A percentile compares a stretch with the other conserved stretches of the same genome.
Evolutionary conservation across 2,888 invertebrate species (phyloP).

Genomic region (Hoplodrina blanda): DNA sequence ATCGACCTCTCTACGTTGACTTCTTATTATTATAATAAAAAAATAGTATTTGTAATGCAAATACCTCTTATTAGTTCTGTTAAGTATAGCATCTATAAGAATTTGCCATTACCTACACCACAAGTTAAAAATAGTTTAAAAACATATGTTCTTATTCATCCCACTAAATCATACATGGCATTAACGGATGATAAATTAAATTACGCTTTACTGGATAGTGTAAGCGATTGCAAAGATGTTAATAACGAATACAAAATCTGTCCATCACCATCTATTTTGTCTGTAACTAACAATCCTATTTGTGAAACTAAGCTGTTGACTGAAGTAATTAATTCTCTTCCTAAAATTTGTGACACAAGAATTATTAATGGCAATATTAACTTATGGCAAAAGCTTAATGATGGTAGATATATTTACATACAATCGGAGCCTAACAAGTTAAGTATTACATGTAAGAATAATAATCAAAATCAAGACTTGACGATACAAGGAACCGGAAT

Average conservation of each 20-base stretch:
- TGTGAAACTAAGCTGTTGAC: conserved; percentile 40
- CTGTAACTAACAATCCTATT: conserved; percentile 15
- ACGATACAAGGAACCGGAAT: conserved; percentile 28
- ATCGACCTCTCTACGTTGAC: conserved; percentile 43
- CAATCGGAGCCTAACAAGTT: conserved; percentile 39
- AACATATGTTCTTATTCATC: conserved; percentile 41
- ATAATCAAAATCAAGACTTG: conserved; percentile 12
- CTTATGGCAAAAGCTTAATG: conserved; percentile 37
- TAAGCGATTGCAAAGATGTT: conserved; percentile 36
- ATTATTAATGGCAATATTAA: conserved; percentile 40
- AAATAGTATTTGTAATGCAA: conserved; percentile 40
- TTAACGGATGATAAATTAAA: conserved; percentile 16
- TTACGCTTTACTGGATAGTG: conserved; percentile 37
- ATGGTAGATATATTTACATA: conserved; percentile 49
- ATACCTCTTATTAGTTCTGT: conserved; percentile 24
- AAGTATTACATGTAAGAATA: conserved; percentile 21
- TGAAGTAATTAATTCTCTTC: conserved; percentile 13
- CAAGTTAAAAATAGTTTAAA: neutral
- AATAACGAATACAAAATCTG: conserved; percentile 24
- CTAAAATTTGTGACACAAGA: conserved; percentile 22
- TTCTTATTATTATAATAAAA: conserved; percentile 38
- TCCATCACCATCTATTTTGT: conserved; percentile 30
- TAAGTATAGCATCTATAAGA: conserved; percentile 39
- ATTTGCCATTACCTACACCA: conserved; percentile 36
- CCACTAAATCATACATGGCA: conserved; percentile 35